A percentile compares a stretch with the other conserved stretches of the same genome.
These are phyloP conservation scores for Aphaenogaster ashmeadi DNA, from an alignment of 1,140 invertebrate species.

Conservation along the genomic window DNA sequence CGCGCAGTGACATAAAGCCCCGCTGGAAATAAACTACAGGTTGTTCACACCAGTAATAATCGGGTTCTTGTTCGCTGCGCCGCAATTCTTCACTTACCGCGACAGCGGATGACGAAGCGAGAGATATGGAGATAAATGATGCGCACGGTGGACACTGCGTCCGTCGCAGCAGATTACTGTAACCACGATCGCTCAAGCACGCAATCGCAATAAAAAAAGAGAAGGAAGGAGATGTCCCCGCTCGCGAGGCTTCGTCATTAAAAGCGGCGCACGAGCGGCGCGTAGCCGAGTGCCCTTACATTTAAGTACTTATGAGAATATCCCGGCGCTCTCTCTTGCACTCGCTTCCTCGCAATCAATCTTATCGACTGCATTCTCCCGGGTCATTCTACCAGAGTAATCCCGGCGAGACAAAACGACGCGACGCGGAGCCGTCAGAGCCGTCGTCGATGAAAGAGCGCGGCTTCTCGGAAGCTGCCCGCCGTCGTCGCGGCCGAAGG, in stretches of 20 bases:
- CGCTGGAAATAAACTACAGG: slow-evolving; percentile 55
- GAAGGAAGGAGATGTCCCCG: neutral
- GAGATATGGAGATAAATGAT: slow-evolving; percentile 62
- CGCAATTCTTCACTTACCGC: slow-evolving; percentile 55
- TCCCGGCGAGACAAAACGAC: slow-evolving; percentile 49
- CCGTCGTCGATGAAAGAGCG: slow-evolving; percentile 47
- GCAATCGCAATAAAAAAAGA: neutral
- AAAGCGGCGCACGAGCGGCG: slow-evolving; percentile 22
- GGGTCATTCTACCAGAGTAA: slow-evolving; percentile 49
- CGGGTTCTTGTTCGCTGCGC: slow-evolving; percentile 46
- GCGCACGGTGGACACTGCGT: slow-evolving; percentile 37
- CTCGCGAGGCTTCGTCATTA: slow-evolving; percentile 39
- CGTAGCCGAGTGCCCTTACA: slow-evolving; percentile 19
- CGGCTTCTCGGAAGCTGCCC: slow-evolving; percentile 55
- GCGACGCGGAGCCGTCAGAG: slow-evolving; percentile 56
- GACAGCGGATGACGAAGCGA: slow-evolving; percentile 51
- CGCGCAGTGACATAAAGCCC: neutral
- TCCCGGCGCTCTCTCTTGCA: slow-evolving; percentile 22
- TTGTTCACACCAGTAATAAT: slow-evolving; percentile 56
- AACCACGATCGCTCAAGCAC: neutral
- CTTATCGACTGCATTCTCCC: slow-evolving; percentile 56
- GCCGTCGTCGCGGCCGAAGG: slow-evolving; percentile 14
- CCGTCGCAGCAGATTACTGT: slow-evolving; percentile 59
- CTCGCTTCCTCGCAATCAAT: slow-evolving; percentile 38
- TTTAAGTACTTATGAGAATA: slow-evolving; percentile 52